A percentile compares a stretch with the other conserved stretches of the same genome.
Evolutionary conservation across 2,888 invertebrate species (phyloP).

Genomic region (Anodontia alba): DNA sequence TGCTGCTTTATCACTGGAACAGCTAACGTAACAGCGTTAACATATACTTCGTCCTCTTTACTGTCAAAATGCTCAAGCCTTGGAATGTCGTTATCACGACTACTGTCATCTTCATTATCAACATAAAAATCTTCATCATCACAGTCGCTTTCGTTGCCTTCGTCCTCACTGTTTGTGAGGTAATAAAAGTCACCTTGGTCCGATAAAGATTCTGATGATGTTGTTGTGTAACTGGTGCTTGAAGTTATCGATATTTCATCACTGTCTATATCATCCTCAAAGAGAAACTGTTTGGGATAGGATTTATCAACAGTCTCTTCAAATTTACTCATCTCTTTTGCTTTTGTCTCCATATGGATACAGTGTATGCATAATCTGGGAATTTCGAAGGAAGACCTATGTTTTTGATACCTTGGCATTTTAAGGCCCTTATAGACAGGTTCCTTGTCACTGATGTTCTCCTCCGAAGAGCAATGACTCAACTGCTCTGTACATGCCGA

Average conservation of each 20-base stretch:
- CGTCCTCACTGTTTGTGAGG: constrained; percentile 57
- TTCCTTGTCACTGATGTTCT: constrained; percentile 69
- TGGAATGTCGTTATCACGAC: neutral
- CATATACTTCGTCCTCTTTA: constrained; percentile 60
- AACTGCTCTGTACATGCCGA: constrained; percentile 60
- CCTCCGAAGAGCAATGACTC: constrained; percentile 70
- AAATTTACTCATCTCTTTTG: constrained; percentile 51
- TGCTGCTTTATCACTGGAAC: constrained; percentile 79
- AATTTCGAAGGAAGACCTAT: constrained; percentile 78
- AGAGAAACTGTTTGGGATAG: constrained; percentile 14
- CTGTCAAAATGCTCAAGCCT: constrained; percentile 43
- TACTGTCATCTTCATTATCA: constrained; percentile 2
- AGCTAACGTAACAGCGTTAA: constrained; percentile 76
- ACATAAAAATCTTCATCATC: constrained; percentile 51
- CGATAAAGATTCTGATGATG: constrained; percentile 56
- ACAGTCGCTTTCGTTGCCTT: constrained; percentile 56
- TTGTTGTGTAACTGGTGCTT: constrained; percentile 64
- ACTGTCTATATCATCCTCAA: constrained; percentile 39
- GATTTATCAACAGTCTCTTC: constrained; percentile 44
- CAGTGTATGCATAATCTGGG: constrained; percentile 82
- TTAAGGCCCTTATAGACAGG: constrained; percentile 47
- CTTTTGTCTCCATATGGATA: constrained; percentile 78
- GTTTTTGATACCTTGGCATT: constrained; percentile 63
- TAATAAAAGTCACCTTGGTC: constrained; percentile 62
- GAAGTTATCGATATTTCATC: constrained; percentile 57